Base-by-base conservation (phyloP, 2,888 invertebrate species). In the Pyralis farinalis region DNA sequence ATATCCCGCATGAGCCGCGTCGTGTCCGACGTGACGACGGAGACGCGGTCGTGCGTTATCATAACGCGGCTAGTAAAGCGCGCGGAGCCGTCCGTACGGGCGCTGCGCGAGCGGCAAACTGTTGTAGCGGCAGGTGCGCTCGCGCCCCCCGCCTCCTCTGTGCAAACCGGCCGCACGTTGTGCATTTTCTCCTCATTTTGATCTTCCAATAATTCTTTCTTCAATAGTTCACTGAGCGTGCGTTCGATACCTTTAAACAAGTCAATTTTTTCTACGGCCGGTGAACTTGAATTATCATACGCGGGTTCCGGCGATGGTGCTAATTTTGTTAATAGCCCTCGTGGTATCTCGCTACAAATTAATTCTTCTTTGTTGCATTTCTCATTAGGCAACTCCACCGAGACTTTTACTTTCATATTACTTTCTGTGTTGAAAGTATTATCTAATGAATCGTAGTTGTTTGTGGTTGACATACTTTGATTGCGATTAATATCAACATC, bases 1-100 rank as follows among this genome's bases (percentile, higher is more conserved):
- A 93, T 91, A 71, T 91, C 91, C 60, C 85, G 91, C 75, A 94
- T 91, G 61, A 94, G 86, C 69, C 92, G 93, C 68, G 94, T 94
- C 65, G 94, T 94, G 73, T 94, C 94, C 63, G 92, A 92, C 68
- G 94, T 93, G 75, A 94, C 92, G 58, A 94, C 93, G 83, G 93
- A 94, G 66, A 94, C 94, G 75, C 74, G 90, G 78, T 94, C 93
- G 89, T 95, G 95, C 69, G 95, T 96, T 88, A 96, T 96, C 95
- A 96, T 95, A 82, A 96, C 94, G 91, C 96, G 93, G 91, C 96
- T 96, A 69, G 94, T 95, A 80, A 95, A 96, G 76, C 94, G 94
- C 82, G 93, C 92, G 71, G 91, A 80, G 53, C 90, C 90, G 83
- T 89, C 89, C 81, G 83, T 82, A 66, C 85, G 79, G 68, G 83